Evolutionary conservation across 2,113 vertebrate species (phyloP).

Genomic region (Plotosus lineatus): DNA sequence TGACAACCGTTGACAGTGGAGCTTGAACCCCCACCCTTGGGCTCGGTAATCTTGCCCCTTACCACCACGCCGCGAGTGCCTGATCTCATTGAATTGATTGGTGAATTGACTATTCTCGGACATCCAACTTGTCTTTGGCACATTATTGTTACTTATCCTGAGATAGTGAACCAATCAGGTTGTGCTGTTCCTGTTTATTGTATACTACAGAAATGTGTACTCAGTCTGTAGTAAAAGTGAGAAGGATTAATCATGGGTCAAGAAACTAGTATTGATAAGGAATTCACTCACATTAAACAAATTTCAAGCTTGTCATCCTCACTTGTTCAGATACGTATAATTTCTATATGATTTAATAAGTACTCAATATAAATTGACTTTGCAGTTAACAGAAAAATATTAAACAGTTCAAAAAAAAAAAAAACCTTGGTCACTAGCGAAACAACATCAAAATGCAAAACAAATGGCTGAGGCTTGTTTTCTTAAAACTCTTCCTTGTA

Average conservation of each 20-base stretch:
- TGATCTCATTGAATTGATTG: too few relatives aligned
- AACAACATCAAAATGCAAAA: neutral
- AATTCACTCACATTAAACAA: neutral
- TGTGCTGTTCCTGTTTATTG: too few relatives aligned
- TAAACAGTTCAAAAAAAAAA: neutral
- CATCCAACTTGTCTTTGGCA: too few relatives aligned
- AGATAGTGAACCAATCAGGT: too few relatives aligned
- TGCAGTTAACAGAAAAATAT: neutral
- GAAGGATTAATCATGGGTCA: neutral
- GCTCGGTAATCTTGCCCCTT: too few relatives aligned
- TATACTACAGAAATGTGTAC: neutral
- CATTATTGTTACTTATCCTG: too few relatives aligned
- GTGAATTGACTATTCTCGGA: too few relatives aligned
- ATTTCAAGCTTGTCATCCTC: neutral
- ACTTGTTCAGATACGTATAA: neutral
- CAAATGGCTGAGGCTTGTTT: neutral
- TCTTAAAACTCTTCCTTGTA: neutral
- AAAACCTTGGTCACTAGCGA: neutral
- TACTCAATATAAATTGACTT: neutral
- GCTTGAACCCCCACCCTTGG: too few relatives aligned
- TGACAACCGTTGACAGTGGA: too few relatives aligned
- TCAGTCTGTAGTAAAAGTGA: neutral
- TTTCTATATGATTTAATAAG: neutral
- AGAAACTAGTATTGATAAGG: neutral
- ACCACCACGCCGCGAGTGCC: too few relatives aligned